Conservation (phyloP, 1,140 invertebrate genomes). For the Pectinophora gossypiella region DNA sequence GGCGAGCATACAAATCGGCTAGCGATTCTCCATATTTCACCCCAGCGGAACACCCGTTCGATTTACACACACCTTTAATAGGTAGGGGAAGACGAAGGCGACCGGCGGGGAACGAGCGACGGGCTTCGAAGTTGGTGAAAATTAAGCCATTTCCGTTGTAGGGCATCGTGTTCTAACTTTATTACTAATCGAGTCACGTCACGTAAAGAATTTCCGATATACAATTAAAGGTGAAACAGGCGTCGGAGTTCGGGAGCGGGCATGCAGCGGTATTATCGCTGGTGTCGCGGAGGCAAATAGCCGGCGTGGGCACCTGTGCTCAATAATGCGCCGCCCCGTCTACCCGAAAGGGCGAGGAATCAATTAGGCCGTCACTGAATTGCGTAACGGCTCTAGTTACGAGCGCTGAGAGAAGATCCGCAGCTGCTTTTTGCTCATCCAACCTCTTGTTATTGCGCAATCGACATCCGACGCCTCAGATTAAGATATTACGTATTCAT, state of each 20-base stretch:
- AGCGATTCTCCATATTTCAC: conserved; percentile 61
- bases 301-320: conserved; percentile 63
- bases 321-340: conserved; percentile 69
- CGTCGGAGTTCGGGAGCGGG: conserved; percentile 41
- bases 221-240: conserved; percentile 59
- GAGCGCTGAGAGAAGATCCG: conserved; percentile 55
- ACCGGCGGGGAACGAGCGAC: conserved; percentile 28
- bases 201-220: conserved; percentile 59
- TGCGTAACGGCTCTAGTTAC: conserved; percentile 71
- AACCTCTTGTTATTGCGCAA: conserved; percentile 67
- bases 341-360: conserved; percentile 70
- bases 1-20: conserved; percentile 60
- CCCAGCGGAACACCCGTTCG: conserved; percentile 39
- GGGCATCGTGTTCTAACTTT: conserved; percentile 47
- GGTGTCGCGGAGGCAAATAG: conserved; percentile 60
- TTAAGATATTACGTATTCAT: conserved; percentile 69
- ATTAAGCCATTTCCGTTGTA: conserved; percentile 61
- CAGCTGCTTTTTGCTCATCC: conserved; percentile 70
- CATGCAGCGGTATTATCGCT: conserved; percentile 31
- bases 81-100: conserved; percentile 28
- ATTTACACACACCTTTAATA: conserved; percentile 59
- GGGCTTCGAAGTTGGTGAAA: conserved; percentile 37
- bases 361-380: conserved; percentile 69
- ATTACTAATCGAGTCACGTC: conserved; percentile 54
- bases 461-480: conserved; percentile 63